Evolutionary conservation across 2,888 invertebrate species (phyloP), one percentile per base, ranked within the genome.

Genomic region (Tetanocera ferruginea): DNA sequence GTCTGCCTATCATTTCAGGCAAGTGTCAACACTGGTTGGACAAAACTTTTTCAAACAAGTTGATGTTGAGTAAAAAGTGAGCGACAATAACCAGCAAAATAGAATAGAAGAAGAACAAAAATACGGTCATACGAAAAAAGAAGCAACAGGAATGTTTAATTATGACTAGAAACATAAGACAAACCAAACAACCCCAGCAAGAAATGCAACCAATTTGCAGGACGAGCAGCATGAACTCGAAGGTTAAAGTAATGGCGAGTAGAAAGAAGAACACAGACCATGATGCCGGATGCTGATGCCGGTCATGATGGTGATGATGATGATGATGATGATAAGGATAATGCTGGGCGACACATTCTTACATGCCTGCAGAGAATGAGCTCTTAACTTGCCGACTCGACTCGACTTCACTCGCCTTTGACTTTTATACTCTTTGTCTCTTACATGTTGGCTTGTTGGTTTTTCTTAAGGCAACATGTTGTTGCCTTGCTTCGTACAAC

Each of bases 141-240:
- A 25, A 25, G 64, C 64, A 64, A 43, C 43, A 49, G 67, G 62
- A 73, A 73, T 60, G 37, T 62, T 60, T 73, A 73, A 73, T 73
- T 73, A 73, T n/a, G 62, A 14, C 8, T 8, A 8, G 5, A 28
- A 49, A 17, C 5, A 62, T 17, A 14, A 34, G 17, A 0, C 17
- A 55, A 62, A 14, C 25, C 62, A n/a, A 31, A 6, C 17, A 31
- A 28, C 28, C n/a, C 28, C 31, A 25, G 23, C 64, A 31, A 31
- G 25, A 28, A 25, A 64, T 31, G 28, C 28, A 64, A 31, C 28
- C 31, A 14, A 28, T 28, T 17, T 28, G 28, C 17, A 64, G 34
- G 31, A 60, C 25, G 8, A 8, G 43, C 43, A 43, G 43, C 11
- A 43, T 43, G 43, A 43, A 3, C 14, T 14, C 11, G 43, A 43